Evolutionary conservation across 2,797 vertebrate species (phyloP), one percentile per base, ranked within the genome.

Genomic region (Pseudochirops corinnae): DNA sequence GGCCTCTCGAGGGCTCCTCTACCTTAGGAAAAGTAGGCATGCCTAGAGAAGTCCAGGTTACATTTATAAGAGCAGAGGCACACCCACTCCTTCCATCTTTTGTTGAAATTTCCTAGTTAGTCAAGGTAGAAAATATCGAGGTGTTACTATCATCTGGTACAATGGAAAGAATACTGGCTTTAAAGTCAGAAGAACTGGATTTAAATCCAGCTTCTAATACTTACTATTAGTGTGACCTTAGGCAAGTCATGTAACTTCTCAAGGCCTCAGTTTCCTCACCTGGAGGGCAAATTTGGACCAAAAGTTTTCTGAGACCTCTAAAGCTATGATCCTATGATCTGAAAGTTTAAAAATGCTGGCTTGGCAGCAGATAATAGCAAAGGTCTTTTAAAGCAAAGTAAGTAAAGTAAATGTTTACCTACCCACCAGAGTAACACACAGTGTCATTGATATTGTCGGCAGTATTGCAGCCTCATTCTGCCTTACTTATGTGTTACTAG

Each of bases 401-500:
- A 74, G n/a, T n/a, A n/a, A n/a, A n/a, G n/a, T n/a, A n/a, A n/a
- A n/a, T n/a, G 9, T 46, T 82, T 82, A 82, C n/a, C n/a, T 82
- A 46, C 2, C n/a, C 67, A 21, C 67, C 18, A 82, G 67, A 82
- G 46, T 82, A 67, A 67, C 60, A 82, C 18, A 74, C 2, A 9
- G 67, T 74, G 18, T 82, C n/a, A 24, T 82, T 39, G n/a, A 1
- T 46, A 82, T 3, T 9, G n/a, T 82, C 16, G 46, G 33, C n/a
- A 39, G 12, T 18, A 67, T 74, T 39, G 39, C n/a, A 82, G 18
- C 18, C 67, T 46, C 21, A 82, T 82, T 82, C 67, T 82, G n/a
- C 13, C 57, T 21, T 46, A 9, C n/a, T 13, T 13, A 13, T 33
- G 96, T 99, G 99, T 99, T 60, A 99, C 98, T 58, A 99, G 98